phyloP scores from a whole-genome alignment of 2,888 invertebrate genomes.

The Leptinotarsa peninsularis region DNA sequence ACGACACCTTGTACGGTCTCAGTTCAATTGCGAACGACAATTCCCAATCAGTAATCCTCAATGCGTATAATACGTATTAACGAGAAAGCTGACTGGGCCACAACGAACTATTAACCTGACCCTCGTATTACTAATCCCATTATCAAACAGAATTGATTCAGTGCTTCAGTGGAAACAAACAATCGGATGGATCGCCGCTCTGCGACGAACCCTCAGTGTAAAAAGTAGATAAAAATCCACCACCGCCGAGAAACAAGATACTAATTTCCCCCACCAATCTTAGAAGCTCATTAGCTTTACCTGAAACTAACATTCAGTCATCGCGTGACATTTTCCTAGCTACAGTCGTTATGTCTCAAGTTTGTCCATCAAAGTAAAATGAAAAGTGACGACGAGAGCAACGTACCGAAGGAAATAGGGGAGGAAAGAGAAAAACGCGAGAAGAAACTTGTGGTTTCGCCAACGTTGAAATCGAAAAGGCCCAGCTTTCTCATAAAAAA shows the following conservation, averaged over 20 bases:
- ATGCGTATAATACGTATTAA: background rate
- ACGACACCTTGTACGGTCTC: background rate
- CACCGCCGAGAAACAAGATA: slow-evolving; percentile 25
- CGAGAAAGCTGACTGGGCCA: background rate
- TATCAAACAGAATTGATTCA: slow-evolving; percentile 1
- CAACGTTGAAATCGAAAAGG: slow-evolving; percentile 52
- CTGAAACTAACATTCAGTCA: slow-evolving; percentile 49
- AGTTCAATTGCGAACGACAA: background rate
- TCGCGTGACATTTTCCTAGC: slow-evolving; percentile 42
- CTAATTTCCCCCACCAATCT: slow-evolving; percentile 39
- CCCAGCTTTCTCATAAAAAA: slow-evolving; percentile 55
- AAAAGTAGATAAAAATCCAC: slow-evolving; percentile 30
- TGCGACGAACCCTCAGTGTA: background rate
- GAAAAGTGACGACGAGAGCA: slow-evolving; percentile 51
- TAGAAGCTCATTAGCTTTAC: slow-evolving; percentile 45
- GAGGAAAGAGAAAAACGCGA: slow-evolving; percentile 42
- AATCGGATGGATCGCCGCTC: background rate
- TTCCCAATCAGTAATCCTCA: background rate
- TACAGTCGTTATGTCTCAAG: slow-evolving; percentile 39
- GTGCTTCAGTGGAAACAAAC: background rate
- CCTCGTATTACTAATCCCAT: slow-evolving; percentile 9
- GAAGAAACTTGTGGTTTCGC: slow-evolving; percentile 50
- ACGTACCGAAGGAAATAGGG: slow-evolving; percentile 38
- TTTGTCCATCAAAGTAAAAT: slow-evolving; percentile 47
- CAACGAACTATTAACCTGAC: background rate